phyloP scores from a whole-genome alignment of 2,888 invertebrate genomes.

The Phyllotreta cruciferae region DNA sequence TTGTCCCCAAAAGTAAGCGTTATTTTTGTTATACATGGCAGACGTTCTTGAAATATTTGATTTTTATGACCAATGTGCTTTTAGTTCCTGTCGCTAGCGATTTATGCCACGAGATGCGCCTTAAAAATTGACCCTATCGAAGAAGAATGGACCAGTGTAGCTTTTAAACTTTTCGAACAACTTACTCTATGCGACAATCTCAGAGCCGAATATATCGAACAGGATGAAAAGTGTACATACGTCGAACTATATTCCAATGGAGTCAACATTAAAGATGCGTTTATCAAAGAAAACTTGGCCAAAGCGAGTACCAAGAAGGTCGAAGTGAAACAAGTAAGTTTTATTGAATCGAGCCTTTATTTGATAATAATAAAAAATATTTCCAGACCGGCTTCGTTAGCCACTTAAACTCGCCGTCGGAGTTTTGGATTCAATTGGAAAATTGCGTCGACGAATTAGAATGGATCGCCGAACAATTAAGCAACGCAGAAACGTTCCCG shows the following conservation, averaged over 20 bases:
- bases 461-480: constrained; percentile 67
- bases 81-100: constrained; percentile 63
- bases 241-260: constrained; percentile 71
- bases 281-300: constrained; percentile 68
- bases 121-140: constrained; percentile 72
- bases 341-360: not conserved
- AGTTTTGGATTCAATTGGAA: constrained; percentile 79
- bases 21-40: too few species aligned
- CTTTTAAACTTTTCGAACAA: constrained; percentile 64
- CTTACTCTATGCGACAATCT: constrained; percentile 45
- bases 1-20: constrained; percentile 63
- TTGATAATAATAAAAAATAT: not conserved
- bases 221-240: constrained; percentile 69
- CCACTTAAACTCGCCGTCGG: constrained; percentile 71
- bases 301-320: constrained; percentile 59
- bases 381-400: constrained; percentile 69
- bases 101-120: constrained; percentile 70
- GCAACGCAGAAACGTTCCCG: constrained; percentile 61
- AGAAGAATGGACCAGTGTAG: constrained; percentile 71
- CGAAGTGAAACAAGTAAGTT: constrained; percentile 57
- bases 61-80: too few species aligned
- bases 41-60: too few species aligned
- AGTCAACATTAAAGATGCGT: constrained; percentile 67
- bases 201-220: constrained; percentile 55
- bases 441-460: constrained; percentile 67